Evolutionary conservation across 2,888 invertebrate species (phyloP), one percentile per base, ranked within the genome.

Genomic region (Argyresthia goedartella): DNA sequence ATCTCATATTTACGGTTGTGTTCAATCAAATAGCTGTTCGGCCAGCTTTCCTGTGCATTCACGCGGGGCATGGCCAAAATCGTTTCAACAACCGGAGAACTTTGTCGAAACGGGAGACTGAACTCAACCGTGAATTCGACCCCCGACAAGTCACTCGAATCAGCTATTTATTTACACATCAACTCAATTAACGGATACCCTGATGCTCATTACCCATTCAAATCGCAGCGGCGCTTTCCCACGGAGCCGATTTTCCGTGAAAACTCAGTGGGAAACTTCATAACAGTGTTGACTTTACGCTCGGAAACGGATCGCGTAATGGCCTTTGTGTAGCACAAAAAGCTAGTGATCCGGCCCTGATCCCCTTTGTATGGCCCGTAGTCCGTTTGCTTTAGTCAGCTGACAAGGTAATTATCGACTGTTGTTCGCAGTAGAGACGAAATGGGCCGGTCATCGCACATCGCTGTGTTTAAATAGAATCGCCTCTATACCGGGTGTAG

Each of bases 301-400:
- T 78, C 71, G 73, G 70, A 76, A 82, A 78, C 76, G 71, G 73
- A 78, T 80, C 76, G 73, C 73, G 74, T 79, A 82, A 81, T 82
- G 76, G 80, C 79, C 76, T 81, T 84, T 82, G 81, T 80, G 66
- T 69, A 64, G 69, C 62, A 71, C 81, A 82, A 84, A 85, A 85
- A 81, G 81, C 81, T 76, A 71, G 71, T 77, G 82, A 80, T 82
- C 78, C 79, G 64, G 69, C 41, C 41, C 43, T 49, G 50, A 50
- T 50, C 50, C 43, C 43, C 50, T 50, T 50, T 50, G 45, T 51
- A 34, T 35, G 44, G 50, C 35, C 43, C 43, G 44, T 35, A 50
- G 50, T 44, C 43, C 43, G 44, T 43, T 39, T 78, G 78, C 79
- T 78, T 77, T 74, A 71, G 71, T 70, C 73, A 71, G 76, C 76